Evolutionary conservation across 2,113 vertebrate genomes (phyloP).

Genomic region (Struthio camelus): DNA sequence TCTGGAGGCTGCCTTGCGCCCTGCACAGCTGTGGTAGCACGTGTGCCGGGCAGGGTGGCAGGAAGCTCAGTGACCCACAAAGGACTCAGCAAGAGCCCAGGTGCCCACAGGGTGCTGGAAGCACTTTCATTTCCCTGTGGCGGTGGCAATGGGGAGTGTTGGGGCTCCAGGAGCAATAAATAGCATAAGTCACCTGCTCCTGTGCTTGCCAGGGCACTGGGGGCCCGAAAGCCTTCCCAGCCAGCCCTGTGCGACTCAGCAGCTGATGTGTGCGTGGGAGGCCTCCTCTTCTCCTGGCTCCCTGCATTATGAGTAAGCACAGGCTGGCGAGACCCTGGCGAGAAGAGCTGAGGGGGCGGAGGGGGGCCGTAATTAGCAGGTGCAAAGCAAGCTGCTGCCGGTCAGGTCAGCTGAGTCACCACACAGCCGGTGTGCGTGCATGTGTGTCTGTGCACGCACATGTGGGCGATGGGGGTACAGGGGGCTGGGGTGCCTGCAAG

Average conservation of each 20-base stretch:
- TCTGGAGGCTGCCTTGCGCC: no score
- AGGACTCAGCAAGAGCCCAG: not conserved
- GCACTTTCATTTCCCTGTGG: not conserved
- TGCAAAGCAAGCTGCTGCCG: not conserved
- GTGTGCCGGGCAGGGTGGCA: accelerated
- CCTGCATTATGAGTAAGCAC: not conserved
- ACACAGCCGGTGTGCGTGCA: not conserved
- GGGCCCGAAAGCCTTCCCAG: not conserved
- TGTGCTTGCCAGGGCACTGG: accelerated
- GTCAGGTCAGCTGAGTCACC: not conserved
- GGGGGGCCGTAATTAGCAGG: not conserved
- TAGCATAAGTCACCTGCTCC: not conserved
- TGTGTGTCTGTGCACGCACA: no score
- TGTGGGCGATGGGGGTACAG: not conserved
- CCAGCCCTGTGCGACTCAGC: not conserved
- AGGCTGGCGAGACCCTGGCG: not conserved
- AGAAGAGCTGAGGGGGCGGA: not conserved
- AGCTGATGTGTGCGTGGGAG: not conserved
- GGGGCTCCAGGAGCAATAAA: not conserved
- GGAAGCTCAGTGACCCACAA: not conserved
- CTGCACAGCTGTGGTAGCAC: accelerated
- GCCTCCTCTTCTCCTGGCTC: not conserved
- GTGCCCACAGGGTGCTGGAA: not conserved
- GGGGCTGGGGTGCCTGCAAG: not conserved
- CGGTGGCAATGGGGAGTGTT: not conserved